These are phyloP conservation scores for Caenorhabditis sp. DNA, from an alignment of 2,888 invertebrate genomes.

Conservation along the genomic window DNA sequence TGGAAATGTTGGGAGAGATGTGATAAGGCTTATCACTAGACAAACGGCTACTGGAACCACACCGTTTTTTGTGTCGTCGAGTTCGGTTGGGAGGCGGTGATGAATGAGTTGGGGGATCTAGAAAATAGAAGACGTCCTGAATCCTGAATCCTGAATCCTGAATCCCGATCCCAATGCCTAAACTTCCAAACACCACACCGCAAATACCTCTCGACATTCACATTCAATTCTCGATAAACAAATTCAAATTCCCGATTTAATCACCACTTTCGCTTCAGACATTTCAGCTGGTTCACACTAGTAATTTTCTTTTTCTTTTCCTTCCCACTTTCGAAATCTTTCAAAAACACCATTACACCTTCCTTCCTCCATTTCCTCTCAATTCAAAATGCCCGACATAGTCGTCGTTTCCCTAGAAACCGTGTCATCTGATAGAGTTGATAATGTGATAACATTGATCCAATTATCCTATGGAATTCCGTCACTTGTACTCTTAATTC, in stretches of 20 bases:
- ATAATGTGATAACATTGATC: background rate
- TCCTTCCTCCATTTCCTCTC: too few species aligned
- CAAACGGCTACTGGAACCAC: background rate
- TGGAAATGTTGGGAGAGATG: background rate
- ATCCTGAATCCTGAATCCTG: too few species aligned
- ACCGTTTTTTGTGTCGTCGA: background rate
- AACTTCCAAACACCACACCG: too few species aligned
- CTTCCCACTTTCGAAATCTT: too few species aligned
- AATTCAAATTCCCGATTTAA: too few species aligned
- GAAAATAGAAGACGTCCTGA: background rate
- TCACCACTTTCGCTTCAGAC: too few species aligned
- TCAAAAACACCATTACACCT: too few species aligned
- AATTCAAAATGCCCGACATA: background rate
- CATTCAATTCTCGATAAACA: too few species aligned
- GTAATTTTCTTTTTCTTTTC: too few species aligned
- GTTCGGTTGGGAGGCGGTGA: background rate
- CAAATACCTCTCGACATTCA: too few species aligned
- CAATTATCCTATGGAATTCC: constrained; percentile 13
- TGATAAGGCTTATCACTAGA: background rate
- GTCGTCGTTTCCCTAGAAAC: background rate
- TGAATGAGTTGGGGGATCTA: background rate
- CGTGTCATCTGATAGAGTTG: background rate
- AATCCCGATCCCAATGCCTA: too few species aligned
- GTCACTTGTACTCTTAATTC: background rate
- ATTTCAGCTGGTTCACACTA: too few species aligned